Evolutionary conservation across 1,140 invertebrate species (phyloP).

Genomic region (Trichonephila inaurata): DNA sequence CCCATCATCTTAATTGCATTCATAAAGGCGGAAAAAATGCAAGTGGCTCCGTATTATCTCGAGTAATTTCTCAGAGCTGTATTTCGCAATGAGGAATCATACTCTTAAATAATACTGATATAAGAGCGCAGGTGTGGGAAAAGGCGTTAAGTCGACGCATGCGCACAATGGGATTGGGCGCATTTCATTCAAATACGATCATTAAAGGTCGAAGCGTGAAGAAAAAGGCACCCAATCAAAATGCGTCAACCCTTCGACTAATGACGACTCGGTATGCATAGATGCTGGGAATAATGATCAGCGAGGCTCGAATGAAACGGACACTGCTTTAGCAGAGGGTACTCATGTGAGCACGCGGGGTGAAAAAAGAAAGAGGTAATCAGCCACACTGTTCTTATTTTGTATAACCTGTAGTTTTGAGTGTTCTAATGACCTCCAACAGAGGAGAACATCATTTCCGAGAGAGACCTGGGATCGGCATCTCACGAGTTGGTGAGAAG

Average conservation of each 20-base stretch:
- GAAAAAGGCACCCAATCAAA: constrained; percentile 57
- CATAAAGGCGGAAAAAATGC: no score
- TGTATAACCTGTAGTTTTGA: constrained; percentile 23
- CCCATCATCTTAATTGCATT: no score
- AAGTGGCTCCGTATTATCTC: no score
- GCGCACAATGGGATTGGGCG: constrained; percentile 35
- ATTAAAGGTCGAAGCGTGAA: constrained; percentile 69
- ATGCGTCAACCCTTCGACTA: constrained; percentile 54
- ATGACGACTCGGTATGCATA: constrained; percentile 69
- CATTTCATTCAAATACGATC: constrained; percentile 67
- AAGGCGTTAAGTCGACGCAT: constrained; percentile 40
- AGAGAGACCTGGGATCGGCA: not conserved
- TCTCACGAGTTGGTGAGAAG: constrained; percentile 4
- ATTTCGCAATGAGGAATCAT: not conserved
- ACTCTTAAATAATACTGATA: not conserved
- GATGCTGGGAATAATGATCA: constrained; percentile 52
- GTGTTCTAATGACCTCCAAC: constrained; percentile 56
- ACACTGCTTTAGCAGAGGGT: constrained; percentile 2
- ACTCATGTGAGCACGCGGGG: constrained; percentile 1
- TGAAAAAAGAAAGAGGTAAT: constrained; percentile 11
- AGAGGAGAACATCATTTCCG: constrained; percentile 41
- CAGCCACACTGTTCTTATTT: constrained; percentile 59
- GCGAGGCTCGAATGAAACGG: constrained; percentile 19
- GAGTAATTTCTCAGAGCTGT: not conserved
- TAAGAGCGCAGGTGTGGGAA: constrained; percentile 32